A percentile compares a stretch with the other conserved stretches of the same genome.
Conservation (phyloP, 2,797 vertebrate species). For the Mormyrops boulengeri region DNA sequence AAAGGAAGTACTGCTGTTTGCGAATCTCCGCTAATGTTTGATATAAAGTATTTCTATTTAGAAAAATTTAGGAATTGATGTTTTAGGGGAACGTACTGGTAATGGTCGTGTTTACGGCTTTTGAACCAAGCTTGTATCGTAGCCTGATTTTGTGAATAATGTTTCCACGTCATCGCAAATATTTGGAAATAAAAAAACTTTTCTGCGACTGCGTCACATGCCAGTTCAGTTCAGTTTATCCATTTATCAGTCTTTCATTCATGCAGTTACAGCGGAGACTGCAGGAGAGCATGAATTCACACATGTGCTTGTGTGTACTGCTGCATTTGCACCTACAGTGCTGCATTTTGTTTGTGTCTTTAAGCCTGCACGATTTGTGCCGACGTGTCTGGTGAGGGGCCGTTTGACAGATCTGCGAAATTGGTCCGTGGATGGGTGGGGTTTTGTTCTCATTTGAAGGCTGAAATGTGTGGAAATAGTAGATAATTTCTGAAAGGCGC, state of each 20-base stretch:
- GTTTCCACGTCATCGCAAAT: background rate
- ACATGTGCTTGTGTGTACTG: background rate
- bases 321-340: background rate
- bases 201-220: background rate
- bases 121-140: background rate
- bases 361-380: background rate
- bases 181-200: background rate
- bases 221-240: background rate
- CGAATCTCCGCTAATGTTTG: background rate
- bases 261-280: background rate
- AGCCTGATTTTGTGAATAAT: background rate
- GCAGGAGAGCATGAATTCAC: background rate
- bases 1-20: background rate
- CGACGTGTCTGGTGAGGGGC: background rate
- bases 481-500: background rate
- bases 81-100: background rate
- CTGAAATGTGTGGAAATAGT: background rate
- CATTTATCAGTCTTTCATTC: background rate
- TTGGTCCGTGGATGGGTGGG: background rate
- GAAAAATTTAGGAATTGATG: background rate
- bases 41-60: background rate
- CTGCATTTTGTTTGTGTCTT: background rate
- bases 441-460: background rate
- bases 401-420: background rate
- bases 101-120: background rate